A percentile compares a stretch with the other conserved stretches of the same genome.
Evolutionary conservation across 2,888 invertebrate species (phyloP).

Genomic region (Drosophila nigricruria): DNA sequence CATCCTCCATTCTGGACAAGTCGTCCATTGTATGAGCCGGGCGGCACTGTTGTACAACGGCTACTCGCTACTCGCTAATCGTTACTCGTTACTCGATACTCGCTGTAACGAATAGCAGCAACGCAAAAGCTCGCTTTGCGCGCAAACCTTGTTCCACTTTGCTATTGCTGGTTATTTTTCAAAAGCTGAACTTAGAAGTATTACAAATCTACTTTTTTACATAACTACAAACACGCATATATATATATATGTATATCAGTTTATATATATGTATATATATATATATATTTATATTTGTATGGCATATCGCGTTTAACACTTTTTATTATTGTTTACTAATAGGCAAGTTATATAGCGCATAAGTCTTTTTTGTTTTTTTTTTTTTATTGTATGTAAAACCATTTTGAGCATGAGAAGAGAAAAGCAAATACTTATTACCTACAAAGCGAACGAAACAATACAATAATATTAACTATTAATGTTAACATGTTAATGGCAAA

Average conservation of each 20-base stretch:
- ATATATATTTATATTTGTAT: conserved; percentile 12
- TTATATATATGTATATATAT: conserved; percentile 11
- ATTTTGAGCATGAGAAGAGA: conserved; percentile 14
- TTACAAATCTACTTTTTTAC: conserved; percentile 59
- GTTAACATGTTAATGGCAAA: background rate
- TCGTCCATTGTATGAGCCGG: conserved; percentile 81
- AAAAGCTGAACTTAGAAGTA: conserved; percentile 73
- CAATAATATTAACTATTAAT: conserved; percentile 29
- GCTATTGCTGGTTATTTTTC: conserved; percentile 39
- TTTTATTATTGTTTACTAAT: conserved; percentile 75
- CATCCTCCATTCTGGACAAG: conserved; percentile 84
- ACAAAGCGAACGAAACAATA: conserved; percentile 29
- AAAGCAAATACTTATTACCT: conserved; percentile 33
- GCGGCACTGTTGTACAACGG: background rate
- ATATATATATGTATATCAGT: background rate
- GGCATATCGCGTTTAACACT: conserved; percentile 68
- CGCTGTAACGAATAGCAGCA: conserved; percentile 8
- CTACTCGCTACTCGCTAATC: conserved; percentile 17
- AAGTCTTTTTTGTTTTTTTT: conserved; percentile 49
- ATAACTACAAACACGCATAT: conserved; percentile 19
- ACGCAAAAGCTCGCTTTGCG: conserved; percentile 20
- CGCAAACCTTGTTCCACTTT: conserved; percentile 29
- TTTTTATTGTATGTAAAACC: conserved; percentile 33
- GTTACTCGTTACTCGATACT: conserved; percentile 20
- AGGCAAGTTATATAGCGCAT: conserved; percentile 58